Evolutionary conservation across 2,888 invertebrate genomes (phyloP).

Genomic region (Penaeus monodon): DNA sequence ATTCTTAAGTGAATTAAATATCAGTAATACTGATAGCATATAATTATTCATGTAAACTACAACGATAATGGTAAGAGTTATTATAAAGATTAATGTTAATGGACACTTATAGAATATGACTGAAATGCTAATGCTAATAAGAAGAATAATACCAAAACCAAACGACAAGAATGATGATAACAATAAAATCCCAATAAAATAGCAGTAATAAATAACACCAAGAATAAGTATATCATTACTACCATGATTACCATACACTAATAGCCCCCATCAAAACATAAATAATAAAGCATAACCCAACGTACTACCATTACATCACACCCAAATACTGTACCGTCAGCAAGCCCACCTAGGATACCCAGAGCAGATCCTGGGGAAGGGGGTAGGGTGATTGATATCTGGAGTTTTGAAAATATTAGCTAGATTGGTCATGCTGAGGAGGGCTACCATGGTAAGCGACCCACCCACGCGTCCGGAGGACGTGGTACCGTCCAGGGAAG

Average conservation of each 20-base stretch:
- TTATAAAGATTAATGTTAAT: no score
- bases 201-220: background rate
- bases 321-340: background rate
- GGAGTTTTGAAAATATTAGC: conserved; percentile 69
- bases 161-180: background rate
- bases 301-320: no score
- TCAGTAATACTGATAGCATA: no score
- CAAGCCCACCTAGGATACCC: conserved; percentile 69
- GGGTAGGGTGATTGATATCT: conserved; percentile 68
- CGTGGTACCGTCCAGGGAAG: conserved; percentile 68
- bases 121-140: background rate
- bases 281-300: background rate
- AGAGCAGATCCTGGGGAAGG: conserved; percentile 71
- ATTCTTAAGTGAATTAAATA: no score
- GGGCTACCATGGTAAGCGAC: conserved; percentile 68
- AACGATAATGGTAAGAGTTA: no score
- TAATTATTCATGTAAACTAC: no score
- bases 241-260: background rate
- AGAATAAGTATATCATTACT: background rate
- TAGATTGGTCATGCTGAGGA: conserved; percentile 72
- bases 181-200: background rate
- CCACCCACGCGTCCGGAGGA: conserved; percentile 65
- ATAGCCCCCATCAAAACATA: background rate
- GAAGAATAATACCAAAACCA: background rate
- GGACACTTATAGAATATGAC: background rate